Evolutionary conservation across 2,888 invertebrate species (phyloP).

Genomic region (Disparrhopalites patrizii): DNA sequence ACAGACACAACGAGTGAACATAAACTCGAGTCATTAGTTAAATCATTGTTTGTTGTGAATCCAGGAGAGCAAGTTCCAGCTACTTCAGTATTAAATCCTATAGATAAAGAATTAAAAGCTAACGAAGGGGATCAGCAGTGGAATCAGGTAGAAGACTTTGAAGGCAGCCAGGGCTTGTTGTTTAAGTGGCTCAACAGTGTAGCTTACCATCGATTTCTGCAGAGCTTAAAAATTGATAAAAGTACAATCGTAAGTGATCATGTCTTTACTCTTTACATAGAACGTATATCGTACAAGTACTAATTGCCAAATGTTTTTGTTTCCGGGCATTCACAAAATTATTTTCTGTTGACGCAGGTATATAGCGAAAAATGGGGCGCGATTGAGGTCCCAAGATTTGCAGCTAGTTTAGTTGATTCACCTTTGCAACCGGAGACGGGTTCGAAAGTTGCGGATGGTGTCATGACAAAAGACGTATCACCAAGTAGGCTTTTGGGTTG

Average conservation of each 20-base stretch:
- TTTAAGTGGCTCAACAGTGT: conserved; percentile 42
- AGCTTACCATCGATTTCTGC: conserved; percentile 37
- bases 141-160: conserved; percentile 43
- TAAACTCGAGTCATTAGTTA: conserved; percentile 16
- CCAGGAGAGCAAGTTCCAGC: not conserved
- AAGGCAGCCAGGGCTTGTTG: conserved; percentile 41
- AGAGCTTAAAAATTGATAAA: conserved; percentile 41
- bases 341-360: conserved; percentile 23
- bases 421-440: conserved; percentile 38
- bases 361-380: conserved; percentile 44
- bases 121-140: conserved; percentile 28
- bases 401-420: conserved; percentile 42
- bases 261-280: conserved; percentile 1
- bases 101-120: conserved; percentile 35
- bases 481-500: not conserved
- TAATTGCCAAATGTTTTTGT: no score
- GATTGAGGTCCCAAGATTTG: conserved; percentile 46
- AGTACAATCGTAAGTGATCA: conserved; percentile 39
- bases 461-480: not conserved
- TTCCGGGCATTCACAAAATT: no score
- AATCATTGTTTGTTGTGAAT: conserved; percentile 21
- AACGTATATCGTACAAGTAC: not conserved
- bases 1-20: no score
- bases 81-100: conserved; percentile 11
- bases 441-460: not conserved